A percentile compares a stretch with the other conserved stretches of the same genome.
Evolutionary conservation across 2,888 invertebrate species (phyloP).

Genomic region (Lithophane semibrunnea): DNA sequence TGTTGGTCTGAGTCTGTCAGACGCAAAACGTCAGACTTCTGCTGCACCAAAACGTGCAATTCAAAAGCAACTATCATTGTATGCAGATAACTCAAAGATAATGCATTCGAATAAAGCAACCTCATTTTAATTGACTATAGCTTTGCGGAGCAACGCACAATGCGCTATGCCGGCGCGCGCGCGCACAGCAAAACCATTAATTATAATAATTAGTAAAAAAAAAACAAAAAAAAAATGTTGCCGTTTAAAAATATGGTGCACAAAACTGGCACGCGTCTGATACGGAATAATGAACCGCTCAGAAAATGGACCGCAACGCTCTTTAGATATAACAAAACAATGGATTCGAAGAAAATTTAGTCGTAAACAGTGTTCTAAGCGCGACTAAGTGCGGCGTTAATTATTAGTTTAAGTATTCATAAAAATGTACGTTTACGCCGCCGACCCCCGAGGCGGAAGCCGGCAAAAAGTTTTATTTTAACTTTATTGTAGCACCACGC

Average conservation of each 20-base stretch:
- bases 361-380: slow-evolving; percentile 83
- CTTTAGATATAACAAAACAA: slow-evolving; percentile 81
- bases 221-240: slow-evolving; percentile 72
- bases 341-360: slow-evolving; percentile 79
- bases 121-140: slow-evolving; percentile 47
- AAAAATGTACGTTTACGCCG: slow-evolving; percentile 76
- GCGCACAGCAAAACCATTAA: slow-evolving; percentile 77
- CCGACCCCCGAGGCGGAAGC: slow-evolving; percentile 73
- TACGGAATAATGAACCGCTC: slow-evolving; percentile 77
- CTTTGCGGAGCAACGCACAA: slow-evolving; percentile 52
- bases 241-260: slow-evolving; percentile 76
- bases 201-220: slow-evolving; percentile 83
- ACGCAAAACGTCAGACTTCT: background rate
- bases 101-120: slow-evolving; percentile 38
- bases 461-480: slow-evolving; percentile 75
- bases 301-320: slow-evolving; percentile 79
- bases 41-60: slow-evolving; percentile 16
- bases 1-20: background rate
- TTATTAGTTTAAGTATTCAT: slow-evolving; percentile 87
- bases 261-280: slow-evolving; percentile 78
- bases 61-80: slow-evolving; percentile 32
- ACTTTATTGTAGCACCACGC: slow-evolving; percentile 73
- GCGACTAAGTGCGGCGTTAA: slow-evolving; percentile 83
- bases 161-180: slow-evolving; percentile 49
- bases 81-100: slow-evolving; percentile 45